Evolutionary conservation across 2,113 vertebrate species (phyloP), one percentile per base, ranked within the genome.

Genomic region (Nesoenas mayeri): DNA sequence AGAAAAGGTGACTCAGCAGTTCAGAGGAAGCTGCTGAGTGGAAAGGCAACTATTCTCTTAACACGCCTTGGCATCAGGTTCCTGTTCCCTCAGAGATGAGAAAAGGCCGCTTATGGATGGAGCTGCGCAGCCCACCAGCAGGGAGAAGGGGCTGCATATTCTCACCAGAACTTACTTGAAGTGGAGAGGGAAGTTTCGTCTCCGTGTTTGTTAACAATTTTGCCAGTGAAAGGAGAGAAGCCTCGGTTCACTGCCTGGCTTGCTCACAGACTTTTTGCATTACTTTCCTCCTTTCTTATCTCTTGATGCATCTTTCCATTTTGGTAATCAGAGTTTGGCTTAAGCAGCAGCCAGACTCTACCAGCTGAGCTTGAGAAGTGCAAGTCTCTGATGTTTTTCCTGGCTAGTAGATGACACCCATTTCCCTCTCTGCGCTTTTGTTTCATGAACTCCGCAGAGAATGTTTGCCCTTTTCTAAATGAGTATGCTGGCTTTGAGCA

Each of bases 1-100:
- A 82, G 90, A 95, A 97, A 94, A 91, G 5, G 51, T 97, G 97
- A 97, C 86, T 97, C 97, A 97, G 95, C 90, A 92, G 61, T 96
- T 96, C 91, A 95, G 61, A 61, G 91, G 93, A 93, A 96, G 92
- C 92, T 91, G 75, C 64, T 62, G 94, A 93, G 94, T 31, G 4
- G 85, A 92, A 92, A 93, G 80, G 79, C 88, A 96, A 21, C 79
- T 69, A 19, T 79, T 94, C 84, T 92, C 21, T 65, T 91, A 10
- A 3, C 85, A 74, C 29, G 5, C 83, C 66, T 61, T 87, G 89
- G 24, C 82, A 51, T 61, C 66, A 53, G 80, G 51, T 77, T 88
- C 57, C 61, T 75, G 10, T 88, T 94, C 65, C 77, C 50, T 75
- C 73, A 16, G 93, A 82, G 72, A 78, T 48, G 50, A 70, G 88